Base-by-base conservation (phyloP, 2,113 vertebrate species). In the Mustela lutreola region DNA sequence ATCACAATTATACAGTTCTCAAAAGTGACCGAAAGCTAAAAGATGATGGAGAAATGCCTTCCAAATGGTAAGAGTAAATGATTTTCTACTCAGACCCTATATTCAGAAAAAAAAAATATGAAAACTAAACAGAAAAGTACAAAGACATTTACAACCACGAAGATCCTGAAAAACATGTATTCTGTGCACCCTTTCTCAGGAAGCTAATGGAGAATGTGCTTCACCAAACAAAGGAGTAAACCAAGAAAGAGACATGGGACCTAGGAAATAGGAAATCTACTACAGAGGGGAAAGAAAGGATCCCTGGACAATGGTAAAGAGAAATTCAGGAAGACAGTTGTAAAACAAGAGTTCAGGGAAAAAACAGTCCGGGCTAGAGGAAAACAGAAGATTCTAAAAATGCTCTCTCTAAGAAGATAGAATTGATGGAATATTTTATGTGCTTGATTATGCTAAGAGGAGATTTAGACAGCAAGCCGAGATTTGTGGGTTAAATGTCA, bases 261-360 rank as follows among this genome's bases (percentile, higher is more conserved):
- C 60, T 91, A 91, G 50, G 67, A 88, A 91, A 91, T 33, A 94
- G 18, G 67, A 91, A 91, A 78, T 87, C 45, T 36, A 70, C 70
- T 78, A 70, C 5, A 45, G 18, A 86, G 42, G 56, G 14, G 19
- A 60, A 50, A 26, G 12, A 24, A 48, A 24, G 58, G 26, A 65
- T 31, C 8, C 70, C 36, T 5, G 24, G 75, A 56, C 50, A 12
- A 91, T 48, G n/a, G 12, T 65, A 81, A 79, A 48, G 62, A 70
- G n/a, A 80, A 73, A 80, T n/a, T 76, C 24, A 67, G 48, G 65
- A 76, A 33, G 45, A 88, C 65, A 58, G 42, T 75, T 58, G 33
- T 81, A 75, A 33, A 63, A 53, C 24, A 85, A 36, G 58, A 85
- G 60, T 48, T 36, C 33, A 15, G 63, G 62, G 14, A 62, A 4